Conservation (phyloP, 2,888 invertebrate species). For the Chalcis sispes region DNA sequence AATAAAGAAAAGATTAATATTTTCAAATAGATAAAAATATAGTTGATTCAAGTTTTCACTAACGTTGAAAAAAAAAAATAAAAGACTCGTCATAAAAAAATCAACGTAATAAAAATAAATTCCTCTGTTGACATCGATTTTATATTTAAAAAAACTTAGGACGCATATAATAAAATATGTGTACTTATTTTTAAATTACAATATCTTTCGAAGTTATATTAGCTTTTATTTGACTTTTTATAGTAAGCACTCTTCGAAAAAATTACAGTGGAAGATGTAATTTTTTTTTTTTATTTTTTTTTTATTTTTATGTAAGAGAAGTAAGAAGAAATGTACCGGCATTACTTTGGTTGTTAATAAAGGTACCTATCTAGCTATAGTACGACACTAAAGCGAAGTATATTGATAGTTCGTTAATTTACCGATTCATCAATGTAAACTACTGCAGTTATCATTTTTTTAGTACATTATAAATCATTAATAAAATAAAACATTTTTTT, state of each 20-base stretch:
- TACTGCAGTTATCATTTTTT: conserved; percentile 34
- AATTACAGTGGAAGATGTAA: conserved; percentile 29
- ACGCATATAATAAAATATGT: conserved; percentile 22
- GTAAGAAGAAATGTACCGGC: conserved; percentile 49
- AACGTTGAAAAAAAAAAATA: conserved; percentile 35
- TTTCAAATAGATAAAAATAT: conserved; percentile 31
- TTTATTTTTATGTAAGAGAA: conserved; percentile 29
- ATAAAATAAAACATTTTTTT: no score
- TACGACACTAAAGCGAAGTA: conserved; percentile 48
- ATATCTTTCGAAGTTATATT: conserved; percentile 13
- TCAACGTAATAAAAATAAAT: conserved; percentile 39
- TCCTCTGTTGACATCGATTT: conserved; percentile 13
- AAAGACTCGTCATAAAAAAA: conserved; percentile 36
- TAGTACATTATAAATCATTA: no score
- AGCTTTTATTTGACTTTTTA: neutral
- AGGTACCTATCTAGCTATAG: conserved; percentile 45
- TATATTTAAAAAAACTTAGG: conserved; percentile 17
- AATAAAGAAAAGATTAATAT: conserved; percentile 19
- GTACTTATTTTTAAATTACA: conserved; percentile 22
- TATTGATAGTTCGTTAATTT: conserved; percentile 41
- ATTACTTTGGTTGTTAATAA: conserved; percentile 55
- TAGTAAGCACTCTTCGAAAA: conserved; percentile 22
- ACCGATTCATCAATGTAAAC: conserved; percentile 21
- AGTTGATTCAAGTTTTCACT: conserved; percentile 7
- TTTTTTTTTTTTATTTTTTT: conserved; percentile 30